A percentile compares a stretch with the other conserved stretches of the same genome.
These are phyloP conservation scores for Climacteris rufus DNA, from an alignment of 2,113 vertebrate species.

Conservation along the genomic window DNA sequence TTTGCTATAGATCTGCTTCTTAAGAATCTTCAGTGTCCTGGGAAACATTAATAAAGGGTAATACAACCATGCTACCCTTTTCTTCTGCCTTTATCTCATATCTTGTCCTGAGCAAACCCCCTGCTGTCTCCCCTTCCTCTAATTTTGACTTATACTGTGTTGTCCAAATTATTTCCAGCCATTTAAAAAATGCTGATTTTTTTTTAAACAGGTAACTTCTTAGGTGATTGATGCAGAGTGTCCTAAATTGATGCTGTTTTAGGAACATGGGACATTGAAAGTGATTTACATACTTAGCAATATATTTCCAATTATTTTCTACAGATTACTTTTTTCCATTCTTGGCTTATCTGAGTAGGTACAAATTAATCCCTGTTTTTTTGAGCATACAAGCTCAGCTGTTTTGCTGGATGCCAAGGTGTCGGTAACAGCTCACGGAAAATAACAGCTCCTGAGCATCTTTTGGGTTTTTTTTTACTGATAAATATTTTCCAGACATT, in stretches of 20 bases:
- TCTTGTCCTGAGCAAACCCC: neutral
- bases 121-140: neutral
- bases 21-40: neutral
- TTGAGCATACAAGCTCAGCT: neutral
- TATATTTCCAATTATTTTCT: neutral
- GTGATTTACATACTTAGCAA: neutral
- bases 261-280: neutral
- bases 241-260: neutral
- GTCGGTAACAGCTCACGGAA: neutral
- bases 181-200: neutral
- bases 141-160: neutral
- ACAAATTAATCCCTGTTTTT: neutral
- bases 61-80: neutral
- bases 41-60: neutral
- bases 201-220: neutral
- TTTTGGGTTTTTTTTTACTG: neutral
- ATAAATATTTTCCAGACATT: neutral
- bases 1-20: neutral
- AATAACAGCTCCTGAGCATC: neutral
- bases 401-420: neutral
- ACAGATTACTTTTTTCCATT: neutral
- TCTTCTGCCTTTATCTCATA: neutral
- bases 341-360: neutral
- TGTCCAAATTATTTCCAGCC: neutral
- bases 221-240: neutral